phyloP scores from a whole-genome alignment of 2,888 invertebrate species.

The Leptopilina myrica region DNA sequence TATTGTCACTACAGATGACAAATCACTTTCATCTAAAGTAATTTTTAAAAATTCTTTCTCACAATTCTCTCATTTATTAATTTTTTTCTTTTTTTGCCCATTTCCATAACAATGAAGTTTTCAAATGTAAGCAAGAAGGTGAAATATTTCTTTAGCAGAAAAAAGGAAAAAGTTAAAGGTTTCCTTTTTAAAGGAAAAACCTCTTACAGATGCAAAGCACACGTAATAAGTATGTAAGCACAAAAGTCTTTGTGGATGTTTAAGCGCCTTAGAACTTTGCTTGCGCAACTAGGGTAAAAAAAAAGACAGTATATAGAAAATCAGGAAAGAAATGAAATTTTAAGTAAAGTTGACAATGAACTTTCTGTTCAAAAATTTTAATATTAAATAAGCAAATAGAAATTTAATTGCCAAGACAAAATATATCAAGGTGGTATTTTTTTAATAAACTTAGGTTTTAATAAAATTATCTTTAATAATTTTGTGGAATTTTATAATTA shows the following conservation, averaged over 20 bases:
- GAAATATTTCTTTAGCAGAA: background rate
- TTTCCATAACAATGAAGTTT: too few relatives aligned
- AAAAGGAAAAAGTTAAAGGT: background rate
- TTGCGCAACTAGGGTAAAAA: background rate
- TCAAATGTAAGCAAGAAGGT: background rate
- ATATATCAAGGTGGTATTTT: too few relatives aligned
- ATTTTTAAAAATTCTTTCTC: too few relatives aligned
- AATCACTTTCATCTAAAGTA: too few relatives aligned
- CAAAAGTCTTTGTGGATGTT: conserved; percentile 5
- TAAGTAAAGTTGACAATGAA: background rate
- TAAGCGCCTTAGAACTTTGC: background rate
- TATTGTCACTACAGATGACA: too few relatives aligned
- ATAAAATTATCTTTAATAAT: too few relatives aligned
- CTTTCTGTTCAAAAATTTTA: background rate
- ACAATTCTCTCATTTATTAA: too few relatives aligned
- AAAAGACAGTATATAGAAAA: background rate
- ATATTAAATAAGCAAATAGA: too few relatives aligned
- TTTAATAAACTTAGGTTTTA: too few relatives aligned
- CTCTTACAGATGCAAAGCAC: background rate
- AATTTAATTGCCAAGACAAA: too few relatives aligned
- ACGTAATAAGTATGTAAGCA: conserved; percentile 15
- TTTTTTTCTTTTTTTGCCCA: too few relatives aligned
- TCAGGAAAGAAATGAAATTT: background rate
- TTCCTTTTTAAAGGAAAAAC: background rate
- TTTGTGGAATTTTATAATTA: background rate